These are phyloP conservation scores for Amblyraja radiata DNA, from an alignment of 2,797 vertebrate species.

Conservation along the genomic window DNA sequence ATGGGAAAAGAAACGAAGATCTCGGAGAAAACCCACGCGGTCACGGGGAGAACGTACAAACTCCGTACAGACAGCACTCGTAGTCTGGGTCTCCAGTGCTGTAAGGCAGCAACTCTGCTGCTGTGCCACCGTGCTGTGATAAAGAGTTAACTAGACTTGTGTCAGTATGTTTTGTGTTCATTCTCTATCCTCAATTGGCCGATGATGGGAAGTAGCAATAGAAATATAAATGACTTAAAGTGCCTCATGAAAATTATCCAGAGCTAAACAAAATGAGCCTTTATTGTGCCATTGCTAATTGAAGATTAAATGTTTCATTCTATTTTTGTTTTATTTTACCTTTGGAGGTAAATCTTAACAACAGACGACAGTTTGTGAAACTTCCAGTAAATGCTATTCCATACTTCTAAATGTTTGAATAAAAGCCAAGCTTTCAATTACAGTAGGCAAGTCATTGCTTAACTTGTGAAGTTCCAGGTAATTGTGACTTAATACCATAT, in stretches of 20 bases:
- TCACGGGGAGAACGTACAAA: no score
- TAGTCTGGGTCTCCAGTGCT: no score
- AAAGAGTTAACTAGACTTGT: background rate
- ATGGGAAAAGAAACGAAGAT: no score
- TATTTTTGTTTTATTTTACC: background rate
- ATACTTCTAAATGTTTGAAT: background rate
- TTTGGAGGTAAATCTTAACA: background rate
- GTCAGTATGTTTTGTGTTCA: background rate
- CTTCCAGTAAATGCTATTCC: background rate
- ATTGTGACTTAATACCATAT: background rate
- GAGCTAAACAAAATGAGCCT: background rate
- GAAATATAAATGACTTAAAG: background rate
- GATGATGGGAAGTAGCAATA: background rate
- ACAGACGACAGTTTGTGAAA: background rate
- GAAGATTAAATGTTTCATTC: background rate
- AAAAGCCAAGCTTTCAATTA: background rate
- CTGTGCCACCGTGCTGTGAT: no score
- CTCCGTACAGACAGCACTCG: no score
- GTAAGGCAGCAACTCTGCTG: no score
- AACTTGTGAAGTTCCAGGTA: background rate
- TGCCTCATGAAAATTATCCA: background rate
- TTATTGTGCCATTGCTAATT: background rate
- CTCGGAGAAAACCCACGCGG: no score
- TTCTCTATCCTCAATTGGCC: background rate
- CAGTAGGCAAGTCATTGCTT: background rate